A percentile compares a stretch with the other conserved stretches of the same genome.
Conservation (phyloP, 2,888 invertebrate species). For the Oxycera nigricornis region DNA sequence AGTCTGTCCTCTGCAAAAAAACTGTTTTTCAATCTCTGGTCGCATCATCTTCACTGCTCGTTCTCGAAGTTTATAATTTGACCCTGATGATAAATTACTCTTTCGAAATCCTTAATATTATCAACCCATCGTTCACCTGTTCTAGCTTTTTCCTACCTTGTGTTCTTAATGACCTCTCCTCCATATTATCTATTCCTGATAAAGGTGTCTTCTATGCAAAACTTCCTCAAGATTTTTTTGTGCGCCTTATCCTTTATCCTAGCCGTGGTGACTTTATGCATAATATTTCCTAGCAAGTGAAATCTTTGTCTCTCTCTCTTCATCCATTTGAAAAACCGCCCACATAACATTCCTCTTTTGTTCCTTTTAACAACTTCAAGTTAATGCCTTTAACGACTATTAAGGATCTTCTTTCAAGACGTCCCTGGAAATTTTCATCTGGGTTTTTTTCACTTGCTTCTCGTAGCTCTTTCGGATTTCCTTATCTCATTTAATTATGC, state of each 20-base stretch:
- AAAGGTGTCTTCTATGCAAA: conserved; percentile 38
- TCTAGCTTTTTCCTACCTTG: neutral
- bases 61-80: neutral
- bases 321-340: neutral
- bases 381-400: conserved; percentile 39
- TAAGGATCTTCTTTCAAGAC: conserved; percentile 15
- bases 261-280: neutral
- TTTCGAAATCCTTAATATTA: conserved; percentile 8
- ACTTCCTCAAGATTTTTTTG: neutral
- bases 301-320: neutral
- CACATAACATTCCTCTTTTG: conserved; percentile 22
- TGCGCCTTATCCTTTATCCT: neutral
- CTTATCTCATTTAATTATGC: conserved; percentile 39
- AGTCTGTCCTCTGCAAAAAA: neutral
- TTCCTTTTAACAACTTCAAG: conserved; percentile 15
- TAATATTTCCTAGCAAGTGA: too few species aligned
- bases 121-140: neutral
- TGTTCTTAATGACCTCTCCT: conserved; percentile 6
- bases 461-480: conserved; percentile 12
- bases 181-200: conserved; percentile 21
- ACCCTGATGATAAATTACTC: conserved; percentile 15
- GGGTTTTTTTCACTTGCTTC: neutral
- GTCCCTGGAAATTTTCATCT: conserved; percentile 7
- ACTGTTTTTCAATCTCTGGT: neutral
- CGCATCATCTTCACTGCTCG: neutral